Evolutionary conservation across 2,888 invertebrate genomes (phyloP), one percentile per base, ranked within the genome.

Genomic region (Eupithecia tripunctaria): DNA sequence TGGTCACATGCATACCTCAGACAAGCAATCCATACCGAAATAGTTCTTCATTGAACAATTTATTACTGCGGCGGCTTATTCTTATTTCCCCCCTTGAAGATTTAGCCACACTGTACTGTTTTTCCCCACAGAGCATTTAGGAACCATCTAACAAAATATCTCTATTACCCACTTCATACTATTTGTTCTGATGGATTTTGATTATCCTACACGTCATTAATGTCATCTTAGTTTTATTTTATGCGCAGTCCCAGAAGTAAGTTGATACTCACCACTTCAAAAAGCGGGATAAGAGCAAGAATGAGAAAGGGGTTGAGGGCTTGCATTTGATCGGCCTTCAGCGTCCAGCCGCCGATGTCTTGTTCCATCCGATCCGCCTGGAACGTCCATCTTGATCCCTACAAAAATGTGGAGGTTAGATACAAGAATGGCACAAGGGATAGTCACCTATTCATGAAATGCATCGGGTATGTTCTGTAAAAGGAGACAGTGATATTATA

Each of bases 301-400:
- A 99, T 98, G 47, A 98, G 92, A 6, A 98, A 86, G 0, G 99
- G 98, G 92, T 99, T 99, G 2, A 98, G 90, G 73, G 98, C 97
- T 95, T 98, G 98, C 96, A 99, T 97, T 90, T 99, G 99, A 92
- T 99, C 99, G 0, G 99, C 98, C 81, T 98, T 97, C 25, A 98
- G 91, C 0, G 96, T 95, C 90, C 96, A 97, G 69, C 95, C 94
- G 0, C 97, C 97, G 73, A 98, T 94, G 76, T 96, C 95, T 32
- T 98, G 98, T 82, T 97, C 95, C 98, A 99, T 98, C 79, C 97
- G 95, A 15, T 96, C 96, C 0, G 98, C 99, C 95, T 98, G 98
- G 90, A 98, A 97, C 0, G 98, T 98, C 98, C 98, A 99, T 75
- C 97, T 95, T 0, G 98, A 98, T 27, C 98, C 98, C 95, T 97